Base-by-base conservation (phyloP, 2,797 vertebrate genomes). In the Platalea minor region DNA sequence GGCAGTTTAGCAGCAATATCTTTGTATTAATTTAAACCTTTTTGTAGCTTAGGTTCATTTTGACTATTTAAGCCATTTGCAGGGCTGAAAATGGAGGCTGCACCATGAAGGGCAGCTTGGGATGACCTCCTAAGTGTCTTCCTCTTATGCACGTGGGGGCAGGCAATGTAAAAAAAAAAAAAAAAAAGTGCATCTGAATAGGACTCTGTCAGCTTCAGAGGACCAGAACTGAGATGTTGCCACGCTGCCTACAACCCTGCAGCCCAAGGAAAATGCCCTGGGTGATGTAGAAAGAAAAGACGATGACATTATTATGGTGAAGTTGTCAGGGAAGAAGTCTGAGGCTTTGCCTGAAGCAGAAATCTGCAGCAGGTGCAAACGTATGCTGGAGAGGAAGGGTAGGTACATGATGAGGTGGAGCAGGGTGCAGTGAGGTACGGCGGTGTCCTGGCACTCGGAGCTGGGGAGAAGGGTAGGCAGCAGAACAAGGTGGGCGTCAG, bases 261-360 rank as follows among this genome's bases (percentile, higher is more conserved):
- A 64, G 50, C 24, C 35, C 29, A n/a, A 50, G 33, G 28, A 37
- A 64, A 61, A 7, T 35, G 41, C 15, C 13, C 37, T 3, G 2
- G 19, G 18, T 35, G n/a, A 13, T 13, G 31, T 10, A 56, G 48
- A 23, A 56, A 68, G 33, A n/a, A 67, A 29, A 80, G 26, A 6
- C 1, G 3, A n/a, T 50, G 18, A 10, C 13, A 3, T 17, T 39
- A 15, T 12, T 19, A 20, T 3, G 13, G 57, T 3, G 5, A 37
- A 82, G 45, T 29, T 70, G 41, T 48, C 17, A 45, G 33, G 33
- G 31, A 39, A 21, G n/a, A 80, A 57, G 33, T 17, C 67, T 43
- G 33, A 48, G 35, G n/a, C n/a, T 88, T 86, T 57, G 28, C 5
- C 57, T 53, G 51, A 91, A 90, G 68, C 39, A 56, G 28, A 48